Evolutionary conservation across 2,797 vertebrate species (phyloP).

Genomic region (Limosa lapponica): DNA sequence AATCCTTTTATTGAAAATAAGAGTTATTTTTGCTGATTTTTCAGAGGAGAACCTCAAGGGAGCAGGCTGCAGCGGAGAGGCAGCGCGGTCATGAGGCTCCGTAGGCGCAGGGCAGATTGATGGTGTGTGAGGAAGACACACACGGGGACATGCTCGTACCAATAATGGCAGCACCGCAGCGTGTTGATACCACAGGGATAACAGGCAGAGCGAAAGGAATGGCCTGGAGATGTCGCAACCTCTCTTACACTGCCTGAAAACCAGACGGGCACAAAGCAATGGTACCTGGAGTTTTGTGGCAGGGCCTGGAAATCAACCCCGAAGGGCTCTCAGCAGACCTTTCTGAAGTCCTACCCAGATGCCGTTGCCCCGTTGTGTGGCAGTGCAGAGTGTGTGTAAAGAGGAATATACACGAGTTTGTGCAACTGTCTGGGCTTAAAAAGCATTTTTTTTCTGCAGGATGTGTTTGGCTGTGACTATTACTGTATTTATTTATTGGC

Average conservation of each 20-base stretch:
- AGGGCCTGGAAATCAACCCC: neutral
- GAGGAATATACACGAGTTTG: neutral
- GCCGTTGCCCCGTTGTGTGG: neutral
- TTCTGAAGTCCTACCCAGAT: neutral
- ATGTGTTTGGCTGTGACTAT: neutral
- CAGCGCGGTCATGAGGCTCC: rapidly evolving
- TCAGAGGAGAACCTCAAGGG: neutral
- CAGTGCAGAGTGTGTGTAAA: neutral
- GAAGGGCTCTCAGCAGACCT: neutral
- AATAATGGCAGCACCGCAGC: neutral
- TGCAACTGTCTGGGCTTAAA: neutral
- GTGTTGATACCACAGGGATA: neutral
- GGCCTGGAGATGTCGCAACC: neutral
- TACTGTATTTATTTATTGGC: neutral
- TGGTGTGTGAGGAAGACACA: neutral
- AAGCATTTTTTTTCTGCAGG: neutral
- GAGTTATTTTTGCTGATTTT: neutral
- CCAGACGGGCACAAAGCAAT: neutral
- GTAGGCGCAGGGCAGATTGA: neutral
- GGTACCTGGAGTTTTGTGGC: neutral
- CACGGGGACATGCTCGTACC: rapidly evolving
- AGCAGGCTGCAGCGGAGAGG: neutral
- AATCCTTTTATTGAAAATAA: neutral
- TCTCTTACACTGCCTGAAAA: neutral
- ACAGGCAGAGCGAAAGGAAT: neutral